Conservation (phyloP, 2,797 vertebrate species). For the Hippoglossus hippoglossus region DNA sequence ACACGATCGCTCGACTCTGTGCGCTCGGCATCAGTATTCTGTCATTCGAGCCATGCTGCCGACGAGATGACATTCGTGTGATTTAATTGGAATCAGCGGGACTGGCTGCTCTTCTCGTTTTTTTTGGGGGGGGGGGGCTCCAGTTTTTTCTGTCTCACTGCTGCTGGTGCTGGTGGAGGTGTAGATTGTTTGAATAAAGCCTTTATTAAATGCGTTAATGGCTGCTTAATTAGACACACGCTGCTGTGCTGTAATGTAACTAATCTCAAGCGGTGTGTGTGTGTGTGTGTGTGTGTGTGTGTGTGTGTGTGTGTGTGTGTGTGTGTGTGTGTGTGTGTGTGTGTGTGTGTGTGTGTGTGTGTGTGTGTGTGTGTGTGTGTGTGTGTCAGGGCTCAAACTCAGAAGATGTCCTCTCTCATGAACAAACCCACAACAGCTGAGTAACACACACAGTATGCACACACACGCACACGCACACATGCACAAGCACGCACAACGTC, state of each 20-base stretch:
- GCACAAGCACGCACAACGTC: conserved; percentile 40
- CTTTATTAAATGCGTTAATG: conserved; percentile 44
- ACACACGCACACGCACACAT: conserved; percentile 35
- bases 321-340: neutral
- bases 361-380: conserved; percentile 37
- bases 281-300: conserved; percentile 28
- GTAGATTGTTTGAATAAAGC: conserved; percentile 23
- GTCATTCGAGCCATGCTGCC: conserved; percentile 32
- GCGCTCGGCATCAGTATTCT: conserved; percentile 43
- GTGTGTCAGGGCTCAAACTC: conserved; percentile 66
- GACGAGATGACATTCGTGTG: conserved; percentile 57
- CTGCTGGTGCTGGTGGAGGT: neutral
- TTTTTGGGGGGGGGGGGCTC: conserved; percentile 53
- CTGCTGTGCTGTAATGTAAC: conserved; percentile 57
- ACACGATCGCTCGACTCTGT: conserved; percentile 52
- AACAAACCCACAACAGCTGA: conserved; percentile 49
- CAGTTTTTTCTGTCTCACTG: conserved; percentile 33
- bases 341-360: neutral
- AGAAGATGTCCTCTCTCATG: conserved; percentile 64
- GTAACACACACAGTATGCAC: conserved; percentile 32
- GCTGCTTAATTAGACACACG: conserved; percentile 54
- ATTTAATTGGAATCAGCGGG: conserved; percentile 71
- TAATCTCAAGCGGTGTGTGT: conserved; percentile 41
- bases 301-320: too few species aligned
- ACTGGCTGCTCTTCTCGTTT: conserved; percentile 48